Base-by-base conservation (phyloP, 30 jellyfish, hydroid and myxozoan species). In the Chrysaora quinquecirrha region DNA sequence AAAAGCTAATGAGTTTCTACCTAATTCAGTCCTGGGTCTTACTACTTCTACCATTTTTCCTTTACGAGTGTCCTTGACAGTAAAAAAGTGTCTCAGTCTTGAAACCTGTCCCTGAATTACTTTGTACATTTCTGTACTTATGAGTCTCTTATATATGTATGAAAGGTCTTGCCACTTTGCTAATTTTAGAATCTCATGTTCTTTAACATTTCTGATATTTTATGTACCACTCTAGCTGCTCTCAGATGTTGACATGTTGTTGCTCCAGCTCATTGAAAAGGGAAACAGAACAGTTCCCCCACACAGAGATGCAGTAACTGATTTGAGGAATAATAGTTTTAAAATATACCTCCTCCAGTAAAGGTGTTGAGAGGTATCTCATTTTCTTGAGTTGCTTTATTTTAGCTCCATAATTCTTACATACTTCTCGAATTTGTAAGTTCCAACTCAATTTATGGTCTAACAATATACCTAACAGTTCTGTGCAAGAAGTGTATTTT, bases 21-120 rank as follows among this genome's bases (percentile, higher is more conserved):
- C 76, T 64, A 64, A 64, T 64, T 64, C 76, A 64, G 76, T 64
- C 52, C 76, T 64, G 10, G 52, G 48, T 64, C 76, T 29, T 24
- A 32, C 52, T 32, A 64, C 76, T 64, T 64, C 76, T 27, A 64
- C 48, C 52, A 64, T 64, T 32, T 64, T 64, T 7, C 76, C 76
- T 60, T 60, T 60, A 60, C 33, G 56, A 64, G 76, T 64, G 52
- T 64, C 23, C 48, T 64, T 64, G 76, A 32, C 52, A 27, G 76
- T 64, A 64, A 64, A 64, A 27, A 27, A 7, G 52, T 64, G 76
- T 27, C 52, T 58, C 71, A 58, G 33, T 58, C 71, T 64, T 10
- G 21, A 32, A 27, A 7, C 76, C 52, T 64, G n/a, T 27, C 52
- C 60, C 48, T 64, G 52, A 27, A 64, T 64, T 27, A 32, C 76